These are phyloP conservation scores for Autographa pulchrina DNA, from an alignment of 2,888 invertebrate species.

Conservation along the genomic window DNA sequence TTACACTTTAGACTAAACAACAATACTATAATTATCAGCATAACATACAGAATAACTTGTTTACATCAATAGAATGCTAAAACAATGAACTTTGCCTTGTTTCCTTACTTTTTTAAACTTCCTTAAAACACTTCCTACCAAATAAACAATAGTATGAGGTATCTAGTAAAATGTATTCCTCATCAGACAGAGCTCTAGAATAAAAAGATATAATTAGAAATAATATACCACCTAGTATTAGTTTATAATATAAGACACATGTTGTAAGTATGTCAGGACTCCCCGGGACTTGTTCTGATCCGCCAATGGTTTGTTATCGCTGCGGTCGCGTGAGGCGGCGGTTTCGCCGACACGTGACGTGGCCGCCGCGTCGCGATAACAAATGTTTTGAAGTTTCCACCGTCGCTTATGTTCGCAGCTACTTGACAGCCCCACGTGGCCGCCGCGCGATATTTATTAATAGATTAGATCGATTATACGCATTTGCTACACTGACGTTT, in stretches of 20 bases:
- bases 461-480: constrained; percentile 48
- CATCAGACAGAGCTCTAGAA: too few relatives aligned
- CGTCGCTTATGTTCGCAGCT: constrained; percentile 6
- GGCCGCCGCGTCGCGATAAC: constrained; percentile 33
- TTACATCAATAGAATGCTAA: not conserved
- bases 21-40: not conserved
- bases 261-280: constrained; percentile 40
- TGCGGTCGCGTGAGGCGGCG: constrained; percentile 25
- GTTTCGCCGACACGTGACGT: constrained; percentile 29
- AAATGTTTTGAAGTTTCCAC: constrained; percentile 31
- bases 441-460: constrained; percentile 33
- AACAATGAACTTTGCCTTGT: not conserved
- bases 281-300: constrained; percentile 34
- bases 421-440: constrained; percentile 38
- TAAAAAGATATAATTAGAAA: not conserved
- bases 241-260: constrained; percentile 6
- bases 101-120: not conserved
- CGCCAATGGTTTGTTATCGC: constrained; percentile 33
- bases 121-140: too few relatives aligned
- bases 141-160: too few relatives aligned
- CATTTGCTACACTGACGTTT: constrained; percentile 36
- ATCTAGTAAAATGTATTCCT: too few relatives aligned
- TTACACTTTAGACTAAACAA: too few relatives aligned
- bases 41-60: not conserved
- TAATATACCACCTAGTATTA: not conserved